Conservation (phyloP, 2,797 vertebrate genomes). For the Acrocephalus scirpaceus region DNA sequence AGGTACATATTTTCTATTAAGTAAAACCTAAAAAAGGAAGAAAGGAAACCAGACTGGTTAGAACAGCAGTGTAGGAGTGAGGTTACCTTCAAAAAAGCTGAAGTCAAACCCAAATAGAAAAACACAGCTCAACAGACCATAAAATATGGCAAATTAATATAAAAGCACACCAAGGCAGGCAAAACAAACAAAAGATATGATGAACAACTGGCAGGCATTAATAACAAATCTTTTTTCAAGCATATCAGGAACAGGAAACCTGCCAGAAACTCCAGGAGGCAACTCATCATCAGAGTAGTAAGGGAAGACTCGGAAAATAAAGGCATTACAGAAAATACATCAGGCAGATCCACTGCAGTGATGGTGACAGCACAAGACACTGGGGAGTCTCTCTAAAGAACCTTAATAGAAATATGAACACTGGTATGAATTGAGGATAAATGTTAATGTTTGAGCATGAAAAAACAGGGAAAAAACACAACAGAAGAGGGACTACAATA, state of each 20-base stretch:
- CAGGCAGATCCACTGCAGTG: background rate
- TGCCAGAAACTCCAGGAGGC: conserved; percentile 17
- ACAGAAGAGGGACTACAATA: background rate
- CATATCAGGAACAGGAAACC: background rate
- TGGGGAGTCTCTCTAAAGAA: background rate
- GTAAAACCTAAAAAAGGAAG: background rate
- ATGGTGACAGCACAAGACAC: accelerated
- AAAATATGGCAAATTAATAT: background rate
- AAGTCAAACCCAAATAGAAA: background rate
- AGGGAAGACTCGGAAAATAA: background rate
- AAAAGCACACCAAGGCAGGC: background rate
- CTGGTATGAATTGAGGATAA: background rate
- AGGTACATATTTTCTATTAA: background rate
- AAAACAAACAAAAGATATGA: conserved; percentile 12
- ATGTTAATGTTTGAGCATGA: background rate
- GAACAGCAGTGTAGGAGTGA: background rate
- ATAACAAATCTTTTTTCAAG: conserved; percentile 11
- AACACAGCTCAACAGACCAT: background rate
- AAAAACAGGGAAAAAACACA: background rate
- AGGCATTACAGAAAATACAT: background rate
- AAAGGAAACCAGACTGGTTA: background rate
- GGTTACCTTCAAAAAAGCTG: background rate
- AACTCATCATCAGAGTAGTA: background rate
- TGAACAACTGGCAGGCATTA: background rate
- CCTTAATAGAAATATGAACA: background rate